phyloP scores from a whole-genome alignment of 2,797 vertebrate species.

The Falco concolor region DNA sequence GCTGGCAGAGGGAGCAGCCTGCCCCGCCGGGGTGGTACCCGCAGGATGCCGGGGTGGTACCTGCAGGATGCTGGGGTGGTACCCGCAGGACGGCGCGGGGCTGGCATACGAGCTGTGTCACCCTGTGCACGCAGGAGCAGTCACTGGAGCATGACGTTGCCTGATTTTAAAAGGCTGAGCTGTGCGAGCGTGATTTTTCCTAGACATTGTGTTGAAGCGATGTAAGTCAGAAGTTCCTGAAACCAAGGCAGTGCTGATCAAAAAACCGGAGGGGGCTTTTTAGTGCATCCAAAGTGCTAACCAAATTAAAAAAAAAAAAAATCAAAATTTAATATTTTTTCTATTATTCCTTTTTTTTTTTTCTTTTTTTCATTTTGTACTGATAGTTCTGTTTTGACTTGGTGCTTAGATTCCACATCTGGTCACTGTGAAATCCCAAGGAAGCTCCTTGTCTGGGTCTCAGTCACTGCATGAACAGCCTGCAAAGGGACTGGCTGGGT shows the following conservation, averaged over 20 bases:
- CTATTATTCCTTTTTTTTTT: neutral
- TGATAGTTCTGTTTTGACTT: slow-evolving; percentile 67
- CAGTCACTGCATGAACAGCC: slow-evolving; percentile 96
- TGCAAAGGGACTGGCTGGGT: slow-evolving; percentile 88
- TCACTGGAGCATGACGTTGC: neutral
- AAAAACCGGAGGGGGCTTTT: slow-evolving; percentile 39
- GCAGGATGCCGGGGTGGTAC: neutral
- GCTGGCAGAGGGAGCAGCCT: neutral
- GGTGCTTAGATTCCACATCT: slow-evolving; percentile 85
- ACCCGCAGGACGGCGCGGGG: neutral
- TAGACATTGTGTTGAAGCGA: neutral
- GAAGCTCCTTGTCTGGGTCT: slow-evolving; percentile 91
- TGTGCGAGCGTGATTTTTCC: neutral
- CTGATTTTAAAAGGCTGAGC: neutral
- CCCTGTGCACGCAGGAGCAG: neutral
- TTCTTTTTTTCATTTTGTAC: slow-evolving; percentile 1
- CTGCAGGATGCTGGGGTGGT: neutral
- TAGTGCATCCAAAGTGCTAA: slow-evolving; percentile 39
- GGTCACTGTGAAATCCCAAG: slow-evolving; percentile 94
- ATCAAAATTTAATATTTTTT: neutral
- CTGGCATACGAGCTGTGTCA: neutral
- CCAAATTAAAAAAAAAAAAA: neutral
- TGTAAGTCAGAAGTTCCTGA: slow-evolving; percentile 27
- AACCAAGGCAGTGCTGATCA: slow-evolving; percentile 36
- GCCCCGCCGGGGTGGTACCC: neutral